Conservation (phyloP, 1,140 invertebrate genomes). For the Eriocheir sinensis region DNA sequence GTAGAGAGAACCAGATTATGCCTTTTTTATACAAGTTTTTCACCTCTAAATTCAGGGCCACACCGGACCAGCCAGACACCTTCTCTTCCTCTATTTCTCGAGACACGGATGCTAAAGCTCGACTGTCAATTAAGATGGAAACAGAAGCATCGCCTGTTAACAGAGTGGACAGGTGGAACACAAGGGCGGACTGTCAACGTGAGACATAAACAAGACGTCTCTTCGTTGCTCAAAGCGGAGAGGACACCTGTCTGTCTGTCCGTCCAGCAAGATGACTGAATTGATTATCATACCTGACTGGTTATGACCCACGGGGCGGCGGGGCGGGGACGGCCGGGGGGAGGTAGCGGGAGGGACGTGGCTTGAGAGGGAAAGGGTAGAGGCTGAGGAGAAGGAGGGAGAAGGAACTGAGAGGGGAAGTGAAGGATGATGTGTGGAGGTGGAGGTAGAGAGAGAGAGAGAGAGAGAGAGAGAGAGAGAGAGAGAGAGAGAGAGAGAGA, state of each 20-base stretch:
- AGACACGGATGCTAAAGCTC: background rate
- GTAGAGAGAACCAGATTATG: background rate
- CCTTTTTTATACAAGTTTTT: too few relatives aligned
- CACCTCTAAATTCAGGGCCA: background rate
- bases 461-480: background rate
- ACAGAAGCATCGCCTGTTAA: slow-evolving; percentile 2
- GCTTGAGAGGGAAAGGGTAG: background rate
- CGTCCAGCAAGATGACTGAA: slow-evolving; percentile 44
- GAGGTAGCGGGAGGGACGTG: background rate
- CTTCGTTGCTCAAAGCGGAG: slow-evolving; percentile 7
- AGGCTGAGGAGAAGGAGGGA: background rate
- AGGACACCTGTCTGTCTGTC: slow-evolving; percentile 60
- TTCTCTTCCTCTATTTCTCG: background rate
- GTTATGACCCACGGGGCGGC: background rate
- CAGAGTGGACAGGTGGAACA: too few relatives aligned
- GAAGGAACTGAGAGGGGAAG: background rate
- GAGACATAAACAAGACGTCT: slow-evolving; percentile 55
- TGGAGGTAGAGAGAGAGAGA: slow-evolving; percentile 35
- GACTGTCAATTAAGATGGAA: slow-evolving; percentile 25
- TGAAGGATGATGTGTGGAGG: background rate
- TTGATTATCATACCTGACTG: slow-evolving; percentile 57
- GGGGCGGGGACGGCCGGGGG: background rate
- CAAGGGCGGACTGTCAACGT: background rate
- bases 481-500: slow-evolving; percentile 17
- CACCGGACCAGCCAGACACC: background rate